Evolutionary conservation across 2,797 vertebrate species (phyloP).

Genomic region (Pipistrellus pygmaeus): DNA sequence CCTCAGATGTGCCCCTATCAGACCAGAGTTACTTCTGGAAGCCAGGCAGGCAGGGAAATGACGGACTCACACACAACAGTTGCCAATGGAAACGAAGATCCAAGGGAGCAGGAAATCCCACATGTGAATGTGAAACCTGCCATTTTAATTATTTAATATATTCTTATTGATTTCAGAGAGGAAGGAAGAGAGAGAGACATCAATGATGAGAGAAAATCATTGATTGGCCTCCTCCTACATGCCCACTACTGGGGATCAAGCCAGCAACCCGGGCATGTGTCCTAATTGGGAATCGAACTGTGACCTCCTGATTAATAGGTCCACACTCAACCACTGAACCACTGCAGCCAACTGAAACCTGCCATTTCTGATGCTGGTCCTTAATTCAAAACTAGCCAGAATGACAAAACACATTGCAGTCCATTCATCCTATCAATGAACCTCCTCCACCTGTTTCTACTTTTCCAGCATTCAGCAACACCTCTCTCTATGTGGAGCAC

Average conservation of each 20-base stretch:
- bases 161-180: no score
- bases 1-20: neutral
- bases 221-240: no score
- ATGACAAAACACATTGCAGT: neutral
- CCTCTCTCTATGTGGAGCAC: accelerated
- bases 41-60: neutral
- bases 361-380: neutral
- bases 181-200: no score
- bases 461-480: neutral
- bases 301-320: no score
- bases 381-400: neutral
- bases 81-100: neutral
- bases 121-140: neutral
- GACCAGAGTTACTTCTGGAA: neutral
- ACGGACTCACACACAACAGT: neutral
- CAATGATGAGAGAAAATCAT: no score
- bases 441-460: no score
- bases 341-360: no score
- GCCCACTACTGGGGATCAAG: no score
- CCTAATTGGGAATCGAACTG: no score
- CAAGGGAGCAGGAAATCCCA: neutral
- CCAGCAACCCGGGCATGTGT: no score
- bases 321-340: no score
- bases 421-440: neutral
- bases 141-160: neutral